Percentiles rank a stretch among this genome's conserved stretches.
Conservation (phyloP, 2,797 vertebrate species). For the Gymnothorax reevesii region DNA sequence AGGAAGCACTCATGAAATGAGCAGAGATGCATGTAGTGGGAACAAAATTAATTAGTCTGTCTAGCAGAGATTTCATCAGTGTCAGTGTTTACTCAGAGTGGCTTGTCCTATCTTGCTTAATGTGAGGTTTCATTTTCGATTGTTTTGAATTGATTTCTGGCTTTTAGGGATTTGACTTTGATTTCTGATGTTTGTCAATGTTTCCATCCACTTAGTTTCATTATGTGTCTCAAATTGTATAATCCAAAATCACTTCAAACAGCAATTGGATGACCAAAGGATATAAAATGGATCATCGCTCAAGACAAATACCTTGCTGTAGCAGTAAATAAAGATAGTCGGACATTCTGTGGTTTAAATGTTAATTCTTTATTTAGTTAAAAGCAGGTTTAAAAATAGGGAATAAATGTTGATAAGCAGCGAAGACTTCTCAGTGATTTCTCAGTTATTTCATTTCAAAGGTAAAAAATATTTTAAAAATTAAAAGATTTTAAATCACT, state of each 20-base stretch:
- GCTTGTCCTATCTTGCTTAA: neutral
- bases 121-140: neutral
- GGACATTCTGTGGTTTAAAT: constrained; percentile 42
- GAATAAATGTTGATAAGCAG: too few species aligned
- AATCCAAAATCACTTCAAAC: neutral
- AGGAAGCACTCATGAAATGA: constrained; percentile 56
- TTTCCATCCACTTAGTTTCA: too few species aligned
- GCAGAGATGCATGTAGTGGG: neutral
- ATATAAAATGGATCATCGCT: neutral
- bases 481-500: constrained; percentile 29
- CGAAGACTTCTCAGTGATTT: neutral
- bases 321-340: constrained; percentile 40
- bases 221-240: neutral
- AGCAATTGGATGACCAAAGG: neutral
- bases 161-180: neutral
- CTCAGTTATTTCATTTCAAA: neutral
- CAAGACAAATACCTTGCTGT: neutral
- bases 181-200: neutral
- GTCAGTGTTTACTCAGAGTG: neutral
- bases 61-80: constrained; percentile 1
- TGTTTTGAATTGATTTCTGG: neutral
- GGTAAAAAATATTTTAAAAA: neutral
- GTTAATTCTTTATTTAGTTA: constrained; percentile 16
- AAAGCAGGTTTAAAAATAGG: neutral
- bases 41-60: constrained; percentile 25